Evolutionary conservation across 2,888 invertebrate species (phyloP), one percentile per base, ranked within the genome.

Genomic region (Capitulum mitella): DNA sequence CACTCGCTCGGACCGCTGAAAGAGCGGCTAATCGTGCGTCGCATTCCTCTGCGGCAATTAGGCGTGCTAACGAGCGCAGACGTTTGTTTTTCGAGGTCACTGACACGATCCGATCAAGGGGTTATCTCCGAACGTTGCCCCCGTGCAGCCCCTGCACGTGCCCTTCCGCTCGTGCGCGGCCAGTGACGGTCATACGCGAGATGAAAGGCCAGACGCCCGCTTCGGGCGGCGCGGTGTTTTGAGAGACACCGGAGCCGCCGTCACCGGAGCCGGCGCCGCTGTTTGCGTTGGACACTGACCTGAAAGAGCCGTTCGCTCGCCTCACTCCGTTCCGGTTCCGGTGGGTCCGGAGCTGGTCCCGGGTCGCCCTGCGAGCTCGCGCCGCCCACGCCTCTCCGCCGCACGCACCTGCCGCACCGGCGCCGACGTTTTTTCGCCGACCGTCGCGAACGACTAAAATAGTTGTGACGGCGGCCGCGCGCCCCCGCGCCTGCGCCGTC

Each of bases 401-500:
- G 6, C 61, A 32, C 61, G n/a, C 61, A 61, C 61, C 61, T 61
- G 61, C 61, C n/a, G 32, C 61, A 61, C 61, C 16, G n/a, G n/a
- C 61, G 32, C 61, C 61, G 61, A 61, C 61, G 61, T 61, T 61
- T 61, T 61, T 61, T 61, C 61, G 61, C 61, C 61, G 61, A 32
- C 32, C 61, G 61, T 61, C 61, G 61, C 2, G 3, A 32, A 32
- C 61, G 61, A 61, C 61, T 61, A 61, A 61, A 61, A 61, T 61
- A 61, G 61, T 61, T 61, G 3, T 32, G n/a, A 14, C 6, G 61
- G n/a, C 61, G 29, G 32, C 32, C 32, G 61, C 0, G 61, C 61
- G 61, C 61, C 61, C 61, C 32, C 61, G 61, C 61, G 32, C 32
- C 32, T 32, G 61, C 61, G 32, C 32, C 51, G 51, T 16, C 51